Evolutionary conservation across 2,113 vertebrate species (phyloP), one percentile per base, ranked within the genome.

Genomic region (Edolisoma coerulescens): DNA sequence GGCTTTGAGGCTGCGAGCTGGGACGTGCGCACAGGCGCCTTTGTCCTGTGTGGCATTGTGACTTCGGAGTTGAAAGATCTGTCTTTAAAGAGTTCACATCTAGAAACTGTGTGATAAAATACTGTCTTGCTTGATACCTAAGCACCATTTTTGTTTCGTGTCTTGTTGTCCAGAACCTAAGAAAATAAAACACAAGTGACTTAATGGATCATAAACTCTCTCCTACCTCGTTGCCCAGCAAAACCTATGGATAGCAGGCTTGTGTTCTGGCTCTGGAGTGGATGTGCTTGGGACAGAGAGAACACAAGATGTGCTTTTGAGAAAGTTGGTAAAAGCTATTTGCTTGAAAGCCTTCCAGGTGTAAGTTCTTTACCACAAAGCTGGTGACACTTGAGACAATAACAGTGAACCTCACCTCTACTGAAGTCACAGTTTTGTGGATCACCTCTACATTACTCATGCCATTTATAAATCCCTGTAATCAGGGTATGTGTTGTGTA

Each of bases 21-120:
- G 74, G 86, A 91, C 73, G 71, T 87, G 95, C 7, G 50, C 71
- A 67, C 89, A 42, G 94, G 33, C 30, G 60, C 85, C 85, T 92
- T 75, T 89, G 81, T 95, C 84, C 96, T 47, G 15, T 39, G 87
- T 0, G 13, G 60, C 86, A 5, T 18, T 52, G 79, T 1, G 4
- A 23, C 85, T 88, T 63, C 0, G 2, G 56, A 47, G 59, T 7
- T 23, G 33, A 63, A 89, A 85, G 82, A 33, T 33, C 4, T 3
- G 2, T 71, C 87, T 89, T 56, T 30, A 20, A 64, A 61, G 84
- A 53, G 37, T 82, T 79, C 37, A 10, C 18, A 2, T 75, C 53
- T 22, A 68, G 69, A 23, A 78, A 49, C 30, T 24, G 24, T 6
- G 0, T 20, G 37, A 30, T 63, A 16, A 44, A 59, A 42, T 39